Conservation (phyloP, 2,888 invertebrate genomes). For the Ochropacha duplaris region DNA sequence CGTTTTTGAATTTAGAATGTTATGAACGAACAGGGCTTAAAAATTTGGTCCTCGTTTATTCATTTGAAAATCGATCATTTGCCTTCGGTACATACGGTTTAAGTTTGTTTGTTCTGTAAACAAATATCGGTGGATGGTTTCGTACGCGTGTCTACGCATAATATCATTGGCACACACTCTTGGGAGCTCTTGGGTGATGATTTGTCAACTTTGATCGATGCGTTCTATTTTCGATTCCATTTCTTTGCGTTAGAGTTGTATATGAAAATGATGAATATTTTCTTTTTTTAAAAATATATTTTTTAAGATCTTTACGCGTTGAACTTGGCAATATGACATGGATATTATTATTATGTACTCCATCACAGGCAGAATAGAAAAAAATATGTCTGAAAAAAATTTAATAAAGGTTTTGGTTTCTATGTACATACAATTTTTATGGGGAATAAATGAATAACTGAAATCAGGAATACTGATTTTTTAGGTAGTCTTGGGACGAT, state of each 20-base stretch:
- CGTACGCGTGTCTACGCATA: conserved; percentile 76
- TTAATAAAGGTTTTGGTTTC: background rate
- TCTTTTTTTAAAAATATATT: conserved; percentile 35
- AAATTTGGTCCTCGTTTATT: conserved; percentile 16
- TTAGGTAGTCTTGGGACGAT: too few species aligned
- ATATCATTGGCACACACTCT: conserved; percentile 73
- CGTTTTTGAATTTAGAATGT: conserved; percentile 33
- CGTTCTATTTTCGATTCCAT: conserved; percentile 34
- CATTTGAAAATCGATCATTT: conserved; percentile 30
- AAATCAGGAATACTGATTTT: too few species aligned
- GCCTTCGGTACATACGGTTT: conserved; percentile 22
- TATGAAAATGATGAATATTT: conserved; percentile 39
- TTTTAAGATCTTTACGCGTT: background rate
- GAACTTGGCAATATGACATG: background rate
- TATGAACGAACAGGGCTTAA: conserved; percentile 27
- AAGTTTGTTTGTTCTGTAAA: conserved; percentile 22
- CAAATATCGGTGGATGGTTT: conserved; percentile 43
- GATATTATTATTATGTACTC: background rate
- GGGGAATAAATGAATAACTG: too few species aligned
- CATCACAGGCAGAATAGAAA: background rate
- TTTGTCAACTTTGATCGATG: conserved; percentile 65
- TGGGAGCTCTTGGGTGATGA: conserved; percentile 69
- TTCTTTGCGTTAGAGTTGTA: conserved; percentile 10
- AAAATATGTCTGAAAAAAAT: background rate
- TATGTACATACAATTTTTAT: too few species aligned